Evolutionary conservation across 2,797 vertebrate genomes (phyloP), one percentile per base, ranked within the genome.

Genomic region (Diglossa cyanea): DNA sequence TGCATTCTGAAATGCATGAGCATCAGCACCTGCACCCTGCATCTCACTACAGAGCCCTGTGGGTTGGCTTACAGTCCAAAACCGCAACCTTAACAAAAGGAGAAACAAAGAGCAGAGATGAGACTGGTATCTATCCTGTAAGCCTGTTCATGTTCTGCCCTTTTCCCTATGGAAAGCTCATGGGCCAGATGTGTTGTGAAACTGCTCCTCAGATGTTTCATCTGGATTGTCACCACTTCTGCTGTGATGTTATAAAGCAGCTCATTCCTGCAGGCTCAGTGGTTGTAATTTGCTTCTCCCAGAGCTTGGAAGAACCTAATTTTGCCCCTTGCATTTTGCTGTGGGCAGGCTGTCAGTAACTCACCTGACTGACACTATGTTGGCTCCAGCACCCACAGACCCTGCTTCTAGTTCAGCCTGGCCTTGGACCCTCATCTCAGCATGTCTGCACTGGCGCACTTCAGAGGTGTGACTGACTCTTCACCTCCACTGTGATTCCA

Each of bases 351-450:
- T 61, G 57, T 67, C 86, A 74, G 47, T 21, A 60, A 18, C 60
- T 58, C 33, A 74, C 31, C 60, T 58, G 28, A 30, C 40, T 47
- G 65, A 55, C 82, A 88, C 1, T 5, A 7, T 10, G 33, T 13
- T 45, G 55, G 63, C 82, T 93, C 37, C 60, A 62, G 71, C 3
- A 0, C 50, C 58, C 68, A 58, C n/a, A 75, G 58, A 71, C 35
- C 47, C 1, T 0, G 30, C 39, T 75, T 45, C 55, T 2, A 31
- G 70, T 54, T 92, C 58, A 47, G 50, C 48, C 55, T 35, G 57
- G 68, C 48, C 83, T 45, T 91, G 91, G 90, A 90, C 86, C 72
- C 88, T 78, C 86, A 74, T 72, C 76, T 79, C 58, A 44, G 65
- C 2, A 0, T 44, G 70, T 48, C 66, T 81, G 70, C 19, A 33